Base-by-base conservation (phyloP, 2,888 invertebrate genomes). In the Oasisia sp. region DNA sequence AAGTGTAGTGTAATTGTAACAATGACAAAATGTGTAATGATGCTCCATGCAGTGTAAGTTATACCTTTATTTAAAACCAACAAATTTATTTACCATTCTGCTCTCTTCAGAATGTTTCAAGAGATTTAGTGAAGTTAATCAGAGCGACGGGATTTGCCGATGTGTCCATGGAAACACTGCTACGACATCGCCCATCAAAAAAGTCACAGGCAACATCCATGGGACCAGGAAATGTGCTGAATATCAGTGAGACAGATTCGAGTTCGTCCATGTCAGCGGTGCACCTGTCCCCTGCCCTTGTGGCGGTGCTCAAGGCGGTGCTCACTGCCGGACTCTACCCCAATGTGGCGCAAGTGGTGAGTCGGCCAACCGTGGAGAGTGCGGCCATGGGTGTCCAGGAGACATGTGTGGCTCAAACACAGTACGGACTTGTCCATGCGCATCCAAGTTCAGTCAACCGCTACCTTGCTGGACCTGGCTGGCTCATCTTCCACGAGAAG, bases 361-460 rank as follows among this genome's bases (percentile, higher is more conserved):
- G 44, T 90, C 90, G 32, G 2, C 58, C 92, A 12, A 91, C 94
- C 90, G 94, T 94, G 19, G 95, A 95, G 93, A 95, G 94, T 32
- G 95, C 94, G 32, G 94, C 94, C 32, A 94, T 95, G 74, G 94
- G 94, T 3, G 94, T 94, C 91, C 93, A 94, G 92, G 93, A 92
- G 56, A 94, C 94, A 0, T 95, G 95, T 93, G 89, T 94, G n/a
- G 95, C 94, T 8, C 95, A 95, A 92, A 95, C 95, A 0, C 94
- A 94, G 5, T 95, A 96, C 89, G 96, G 95, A 0, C 93, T 94
- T 8, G 95, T 95, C 8, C 93, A 94, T 92, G 94, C 95, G 32
- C 96, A 96, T 91, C 96, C 96, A 0, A 94, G 95, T 12, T 96
- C 96, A 38, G 95, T 96, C 89, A 96, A 96, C 93, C 94, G 95